These are phyloP conservation scores for Celastrina argiolus DNA, from an alignment of 2,888 invertebrate genomes.

Conservation along the genomic window DNA sequence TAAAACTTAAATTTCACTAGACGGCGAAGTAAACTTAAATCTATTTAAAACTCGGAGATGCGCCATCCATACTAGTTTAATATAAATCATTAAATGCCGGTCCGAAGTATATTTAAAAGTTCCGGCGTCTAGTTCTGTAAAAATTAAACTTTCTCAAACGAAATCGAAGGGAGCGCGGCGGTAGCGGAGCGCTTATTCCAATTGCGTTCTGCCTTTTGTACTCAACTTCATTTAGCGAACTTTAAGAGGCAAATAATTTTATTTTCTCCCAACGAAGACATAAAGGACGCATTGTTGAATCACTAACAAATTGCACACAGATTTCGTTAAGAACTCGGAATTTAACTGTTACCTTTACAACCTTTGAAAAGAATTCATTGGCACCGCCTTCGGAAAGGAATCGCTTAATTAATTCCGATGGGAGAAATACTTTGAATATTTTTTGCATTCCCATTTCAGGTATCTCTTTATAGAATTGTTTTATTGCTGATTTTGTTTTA, in stretches of 20 bases:
- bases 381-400: constrained; percentile 28
- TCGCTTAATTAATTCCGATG: constrained; percentile 34
- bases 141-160: constrained; percentile 68
- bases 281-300: constrained; percentile 76
- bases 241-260: constrained; percentile 64
- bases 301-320: constrained; percentile 72
- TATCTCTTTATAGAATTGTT: constrained; percentile 3
- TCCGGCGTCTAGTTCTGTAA: constrained; percentile 62
- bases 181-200: constrained; percentile 65
- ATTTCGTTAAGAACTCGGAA: constrained; percentile 66
- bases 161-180: constrained; percentile 67
- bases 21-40: not conserved
- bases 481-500: not conserved
- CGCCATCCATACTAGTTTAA: constrained; percentile 13
- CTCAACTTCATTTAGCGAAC: constrained; percentile 75
- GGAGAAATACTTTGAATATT: constrained; percentile 15
- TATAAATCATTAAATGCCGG: constrained; percentile 43
- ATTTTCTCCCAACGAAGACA: constrained; percentile 62
- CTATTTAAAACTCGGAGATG: constrained; percentile 15
- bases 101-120: constrained; percentile 57
- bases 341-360: constrained; percentile 46
- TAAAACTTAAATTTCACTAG: not conserved
- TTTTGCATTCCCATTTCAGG: not conserved
- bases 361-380: constrained; percentile 37
- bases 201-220: constrained; percentile 74